Conservation (phyloP, 2,113 vertebrate species). For the Cephalophus harveyi region DNA sequence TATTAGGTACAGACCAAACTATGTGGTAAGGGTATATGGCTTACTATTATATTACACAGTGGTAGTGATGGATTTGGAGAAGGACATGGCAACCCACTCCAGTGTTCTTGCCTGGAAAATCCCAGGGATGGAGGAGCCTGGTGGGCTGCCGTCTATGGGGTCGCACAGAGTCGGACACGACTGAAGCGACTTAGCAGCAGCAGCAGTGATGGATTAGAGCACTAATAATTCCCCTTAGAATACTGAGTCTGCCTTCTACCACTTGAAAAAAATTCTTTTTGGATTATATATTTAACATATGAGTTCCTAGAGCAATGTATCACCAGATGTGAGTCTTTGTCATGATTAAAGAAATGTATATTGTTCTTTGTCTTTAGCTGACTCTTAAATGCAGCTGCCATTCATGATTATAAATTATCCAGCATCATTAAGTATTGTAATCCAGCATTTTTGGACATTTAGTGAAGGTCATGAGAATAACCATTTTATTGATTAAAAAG, state of each 20-base stretch:
- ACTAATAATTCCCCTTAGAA: not conserved
- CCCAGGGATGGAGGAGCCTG: too few relatives aligned
- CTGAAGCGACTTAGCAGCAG: too few relatives aligned
- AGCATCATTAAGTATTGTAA: constrained; percentile 22
- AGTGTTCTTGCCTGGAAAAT: too few relatives aligned
- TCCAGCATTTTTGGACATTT: not conserved
- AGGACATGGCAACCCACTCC: too few relatives aligned
- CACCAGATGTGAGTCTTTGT: not conserved
- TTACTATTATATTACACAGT: not conserved
- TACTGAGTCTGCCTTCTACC: not conserved
- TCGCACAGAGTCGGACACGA: too few relatives aligned
- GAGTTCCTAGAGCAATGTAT: not conserved
- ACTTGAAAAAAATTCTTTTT: not conserved
- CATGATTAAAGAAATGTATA: not conserved
- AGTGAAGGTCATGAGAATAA: not conserved
- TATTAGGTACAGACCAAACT: not conserved
- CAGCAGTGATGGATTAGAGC: not conserved
- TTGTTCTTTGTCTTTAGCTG: constrained; percentile 16
- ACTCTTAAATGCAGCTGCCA: not conserved
- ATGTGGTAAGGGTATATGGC: not conserved
- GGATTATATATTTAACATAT: not conserved
- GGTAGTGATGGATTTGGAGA: not conserved
- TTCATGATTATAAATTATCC: not conserved
- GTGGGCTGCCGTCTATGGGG: too few relatives aligned
- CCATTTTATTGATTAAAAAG: constrained; percentile 44